Conservation (phyloP, 2,797 vertebrate genomes). For the Lateolabrax maculatus region DNA sequence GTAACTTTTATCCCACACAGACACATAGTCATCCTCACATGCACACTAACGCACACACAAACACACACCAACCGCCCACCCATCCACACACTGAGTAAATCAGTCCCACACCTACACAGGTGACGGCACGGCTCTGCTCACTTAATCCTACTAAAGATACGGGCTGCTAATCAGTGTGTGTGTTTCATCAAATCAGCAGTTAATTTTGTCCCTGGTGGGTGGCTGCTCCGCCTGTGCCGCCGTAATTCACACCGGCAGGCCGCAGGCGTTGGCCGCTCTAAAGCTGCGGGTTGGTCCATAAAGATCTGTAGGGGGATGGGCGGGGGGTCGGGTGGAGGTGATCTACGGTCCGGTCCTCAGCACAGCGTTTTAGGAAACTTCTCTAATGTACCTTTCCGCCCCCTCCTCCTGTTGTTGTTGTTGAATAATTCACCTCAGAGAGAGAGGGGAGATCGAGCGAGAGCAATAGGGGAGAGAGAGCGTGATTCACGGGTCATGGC, state of each 20-base stretch:
- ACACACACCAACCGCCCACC: constrained; percentile 22
- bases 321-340: constrained; percentile 9
- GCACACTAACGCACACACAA: background rate
- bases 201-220: constrained; percentile 71
- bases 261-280: constrained; percentile 43
- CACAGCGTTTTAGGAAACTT: constrained; percentile 71
- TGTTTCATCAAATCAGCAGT: constrained; percentile 77
- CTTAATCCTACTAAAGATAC: constrained; percentile 68
- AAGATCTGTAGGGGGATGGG: constrained; percentile 31
- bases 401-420: constrained; percentile 32
- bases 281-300: constrained; percentile 46
- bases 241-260: constrained; percentile 66
- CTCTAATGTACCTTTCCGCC: constrained; percentile 61
- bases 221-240: constrained; percentile 45
- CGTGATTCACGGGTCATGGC: constrained; percentile 76
- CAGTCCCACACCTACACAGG: constrained; percentile 62
- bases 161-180: constrained; percentile 61
- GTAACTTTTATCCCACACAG: constrained; percentile 11
- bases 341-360: constrained; percentile 61
- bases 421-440: constrained; percentile 71
- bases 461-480: constrained; percentile 37
- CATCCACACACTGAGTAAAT: constrained; percentile 50
- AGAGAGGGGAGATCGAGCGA: constrained; percentile 14
- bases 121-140: constrained; percentile 52
- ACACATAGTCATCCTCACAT: constrained; percentile 19